Evolutionary conservation across 2,888 invertebrate species (phyloP).

Genomic region (Mellilla xanthometata): DNA sequence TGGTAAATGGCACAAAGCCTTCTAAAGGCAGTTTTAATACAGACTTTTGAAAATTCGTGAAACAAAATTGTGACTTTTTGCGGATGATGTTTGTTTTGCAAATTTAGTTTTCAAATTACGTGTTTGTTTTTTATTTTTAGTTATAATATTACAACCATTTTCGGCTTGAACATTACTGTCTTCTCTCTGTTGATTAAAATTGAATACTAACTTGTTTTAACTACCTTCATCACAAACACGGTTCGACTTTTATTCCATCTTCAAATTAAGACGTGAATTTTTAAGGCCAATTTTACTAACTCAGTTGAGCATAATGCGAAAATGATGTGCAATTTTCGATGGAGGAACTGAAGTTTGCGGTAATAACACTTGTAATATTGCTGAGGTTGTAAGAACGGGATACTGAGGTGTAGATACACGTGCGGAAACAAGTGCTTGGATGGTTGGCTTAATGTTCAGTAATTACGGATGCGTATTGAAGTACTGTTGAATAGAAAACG

Average conservation of each 20-base stretch:
- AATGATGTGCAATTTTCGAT: conserved; percentile 5
- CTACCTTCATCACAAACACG: neutral
- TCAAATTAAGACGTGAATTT: conserved; percentile 2
- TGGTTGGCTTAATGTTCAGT: conserved; percentile 28
- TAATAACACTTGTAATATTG: neutral
- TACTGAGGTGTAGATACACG: neutral
- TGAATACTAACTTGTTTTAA: neutral
- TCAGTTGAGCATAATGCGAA: conserved; percentile 3
- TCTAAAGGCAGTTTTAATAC: too few species aligned
- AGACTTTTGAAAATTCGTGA: too few species aligned
- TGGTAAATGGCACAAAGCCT: too few species aligned
- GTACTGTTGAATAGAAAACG: conserved; percentile 11
- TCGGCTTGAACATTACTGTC: too few species aligned
- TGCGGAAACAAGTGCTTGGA: conserved; percentile 25
- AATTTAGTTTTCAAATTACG: too few species aligned
- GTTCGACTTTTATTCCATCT: neutral
- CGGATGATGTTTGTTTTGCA: too few species aligned
- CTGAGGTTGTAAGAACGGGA: neutral
- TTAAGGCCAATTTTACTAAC: conserved; percentile 3
- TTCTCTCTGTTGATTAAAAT: too few species aligned
- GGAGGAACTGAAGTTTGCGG: conserved; percentile 4
- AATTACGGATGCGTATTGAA: conserved; percentile 35
- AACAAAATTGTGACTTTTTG: too few species aligned
- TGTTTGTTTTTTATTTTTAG: too few species aligned
- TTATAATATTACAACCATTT: too few species aligned